A percentile compares a stretch with the other conserved stretches of the same genome.
phyloP scores from a whole-genome alignment of 2,888 invertebrate genomes.

The Mythimna impura region DNA sequence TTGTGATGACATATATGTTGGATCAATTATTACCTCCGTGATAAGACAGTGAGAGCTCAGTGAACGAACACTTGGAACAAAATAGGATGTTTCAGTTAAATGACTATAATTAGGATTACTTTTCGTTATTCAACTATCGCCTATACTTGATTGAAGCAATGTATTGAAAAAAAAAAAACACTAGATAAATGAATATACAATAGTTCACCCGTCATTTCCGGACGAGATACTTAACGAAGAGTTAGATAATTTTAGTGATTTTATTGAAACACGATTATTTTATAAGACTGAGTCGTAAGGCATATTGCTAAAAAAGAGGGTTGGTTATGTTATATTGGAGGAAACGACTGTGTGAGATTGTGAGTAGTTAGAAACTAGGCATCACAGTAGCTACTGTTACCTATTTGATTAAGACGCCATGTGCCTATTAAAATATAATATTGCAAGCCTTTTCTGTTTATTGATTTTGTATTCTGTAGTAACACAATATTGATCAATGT shows the following conservation, averaged over 20 bases:
- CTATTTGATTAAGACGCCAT: slow-evolving; percentile 67
- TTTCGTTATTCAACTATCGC: slow-evolving; percentile 25
- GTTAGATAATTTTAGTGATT: slow-evolving; percentile 66
- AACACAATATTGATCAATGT: slow-evolving; percentile 26
- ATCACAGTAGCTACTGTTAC: slow-evolving; percentile 74
- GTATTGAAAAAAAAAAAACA: not conserved
- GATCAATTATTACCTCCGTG: slow-evolving; percentile 62
- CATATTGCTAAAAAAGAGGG: slow-evolving; percentile 68
- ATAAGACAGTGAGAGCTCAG: slow-evolving; percentile 69
- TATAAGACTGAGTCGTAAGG: slow-evolving; percentile 84
- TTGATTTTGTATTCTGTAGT: slow-evolving; percentile 16
- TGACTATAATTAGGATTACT: slow-evolving; percentile 61
- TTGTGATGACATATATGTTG: slow-evolving; percentile 41
- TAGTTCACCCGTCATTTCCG: slow-evolving; percentile 32
- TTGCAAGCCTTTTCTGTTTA: slow-evolving; percentile 32
- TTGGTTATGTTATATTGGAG: slow-evolving; percentile 70
- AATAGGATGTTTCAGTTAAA: slow-evolving; percentile 66
- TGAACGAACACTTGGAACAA: slow-evolving; percentile 61
- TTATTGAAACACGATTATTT: slow-evolving; percentile 73
- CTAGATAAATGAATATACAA: not conserved
- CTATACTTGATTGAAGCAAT: slow-evolving; percentile 6
- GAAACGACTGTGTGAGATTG: slow-evolving; percentile 69
- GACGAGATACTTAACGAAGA: slow-evolving; percentile 51
- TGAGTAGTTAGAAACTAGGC: slow-evolving; percentile 72
- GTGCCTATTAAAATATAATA: slow-evolving; percentile 69